Evolutionary conservation across 2,113 vertebrate species (phyloP).

Genomic region (Pardalotus punctatus): DNA sequence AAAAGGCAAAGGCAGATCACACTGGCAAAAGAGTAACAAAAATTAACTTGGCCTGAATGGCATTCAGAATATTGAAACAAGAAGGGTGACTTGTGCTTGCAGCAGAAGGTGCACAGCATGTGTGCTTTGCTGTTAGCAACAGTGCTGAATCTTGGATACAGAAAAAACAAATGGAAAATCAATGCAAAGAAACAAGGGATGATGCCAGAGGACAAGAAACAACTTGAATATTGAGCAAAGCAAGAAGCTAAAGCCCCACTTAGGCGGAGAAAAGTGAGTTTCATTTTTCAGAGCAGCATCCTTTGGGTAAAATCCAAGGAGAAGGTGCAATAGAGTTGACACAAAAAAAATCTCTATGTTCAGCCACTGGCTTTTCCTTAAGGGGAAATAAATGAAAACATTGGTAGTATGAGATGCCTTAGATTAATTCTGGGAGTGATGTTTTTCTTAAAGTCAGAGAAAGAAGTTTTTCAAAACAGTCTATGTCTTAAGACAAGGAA

Average conservation of each 20-base stretch:
- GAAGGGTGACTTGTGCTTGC: background rate
- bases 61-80: background rate
- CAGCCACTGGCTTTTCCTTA: background rate
- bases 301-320: background rate
- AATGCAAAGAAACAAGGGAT: background rate
- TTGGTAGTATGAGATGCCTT: background rate
- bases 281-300: background rate
- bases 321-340: background rate
- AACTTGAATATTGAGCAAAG: background rate
- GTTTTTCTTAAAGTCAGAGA: background rate
- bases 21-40: background rate
- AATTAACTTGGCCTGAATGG: background rate
- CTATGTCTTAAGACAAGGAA: background rate
- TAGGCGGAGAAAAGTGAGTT: background rate
- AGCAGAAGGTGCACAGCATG: constrained; percentile 27
- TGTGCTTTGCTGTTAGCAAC: background rate
- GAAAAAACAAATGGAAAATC: background rate
- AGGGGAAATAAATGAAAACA: background rate
- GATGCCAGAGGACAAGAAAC: background rate
- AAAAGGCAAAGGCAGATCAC: background rate
- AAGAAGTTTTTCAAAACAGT: background rate
- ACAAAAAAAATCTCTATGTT: background rate
- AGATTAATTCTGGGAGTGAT: background rate
- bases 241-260: background rate
- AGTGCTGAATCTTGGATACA: background rate